phyloP scores from a whole-genome alignment of 1,140 invertebrate species.

The Tetramorium alpestre region DNA sequence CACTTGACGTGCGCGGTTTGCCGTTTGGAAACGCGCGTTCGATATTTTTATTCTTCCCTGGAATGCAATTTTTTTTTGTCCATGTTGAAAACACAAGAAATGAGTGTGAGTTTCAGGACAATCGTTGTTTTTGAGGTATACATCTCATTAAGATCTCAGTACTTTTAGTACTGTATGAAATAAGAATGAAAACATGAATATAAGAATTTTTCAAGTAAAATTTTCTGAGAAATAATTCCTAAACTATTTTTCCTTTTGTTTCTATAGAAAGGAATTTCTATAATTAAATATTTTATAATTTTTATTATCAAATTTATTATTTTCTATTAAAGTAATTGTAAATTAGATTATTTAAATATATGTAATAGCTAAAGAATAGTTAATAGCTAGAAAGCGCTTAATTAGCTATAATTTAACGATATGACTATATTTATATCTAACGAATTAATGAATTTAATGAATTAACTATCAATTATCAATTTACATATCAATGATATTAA shows the following conservation, averaged over 20 bases:
- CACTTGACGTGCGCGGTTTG: neutral
- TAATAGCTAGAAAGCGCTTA: neutral
- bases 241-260: neutral
- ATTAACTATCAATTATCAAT: neutral
- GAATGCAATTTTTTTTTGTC: neutral
- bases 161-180: neutral
- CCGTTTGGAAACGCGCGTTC: neutral
- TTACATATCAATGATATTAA: neutral
- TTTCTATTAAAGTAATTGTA: neutral
- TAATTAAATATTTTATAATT: neutral
- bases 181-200: neutral
- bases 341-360: neutral
- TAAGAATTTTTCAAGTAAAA: neutral
- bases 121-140: neutral
- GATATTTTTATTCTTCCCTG: slow-evolving; percentile 15
- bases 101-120: neutral
- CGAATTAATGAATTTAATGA: neutral
- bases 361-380: neutral
- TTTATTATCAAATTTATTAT: neutral
- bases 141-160: neutral
- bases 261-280: neutral
- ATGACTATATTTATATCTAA: no score
- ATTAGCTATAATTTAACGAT: no score
- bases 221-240: neutral
- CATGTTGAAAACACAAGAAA: neutral